Percentiles rank a stretch among this genome's conserved stretches.
phyloP scores from a whole-genome alignment of 2,888 invertebrate genomes.

The Caenorhabditis sp. region DNA sequence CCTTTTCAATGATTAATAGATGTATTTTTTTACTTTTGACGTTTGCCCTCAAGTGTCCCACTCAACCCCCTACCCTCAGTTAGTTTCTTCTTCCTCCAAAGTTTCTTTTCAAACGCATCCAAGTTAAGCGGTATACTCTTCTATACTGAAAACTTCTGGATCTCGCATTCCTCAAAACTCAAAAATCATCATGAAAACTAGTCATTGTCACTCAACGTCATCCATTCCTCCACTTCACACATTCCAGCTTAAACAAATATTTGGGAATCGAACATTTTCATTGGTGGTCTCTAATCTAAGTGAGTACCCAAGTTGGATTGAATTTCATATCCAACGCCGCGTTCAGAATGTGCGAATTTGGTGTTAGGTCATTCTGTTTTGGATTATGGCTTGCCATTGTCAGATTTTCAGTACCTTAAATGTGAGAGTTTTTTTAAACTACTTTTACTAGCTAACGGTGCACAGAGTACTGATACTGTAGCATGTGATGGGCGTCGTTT shows the following conservation, averaged over 20 bases:
- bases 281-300: constrained; percentile 51
- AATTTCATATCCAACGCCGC: constrained; percentile 38
- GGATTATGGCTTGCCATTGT: too few relatives aligned
- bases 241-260: constrained; percentile 44
- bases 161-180: background rate
- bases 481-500: too few relatives aligned
- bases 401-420: too few relatives aligned
- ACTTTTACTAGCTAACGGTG: too few relatives aligned
- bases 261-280: constrained; percentile 30
- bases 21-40: constrained; percentile 43
- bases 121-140: background rate
- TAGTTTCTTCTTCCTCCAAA: constrained; percentile 17
- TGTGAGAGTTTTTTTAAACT: too few relatives aligned
- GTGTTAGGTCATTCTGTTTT: constrained; percentile 2
- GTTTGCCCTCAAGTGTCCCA: constrained; percentile 49
- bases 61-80: constrained; percentile 1
- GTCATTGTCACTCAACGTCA: constrained; percentile 37
- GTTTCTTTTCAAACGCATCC: background rate
- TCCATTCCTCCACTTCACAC: background rate
- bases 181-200: background rate
- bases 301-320: constrained; percentile 43
- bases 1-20: constrained; percentile 63
- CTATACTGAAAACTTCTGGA: background rate
- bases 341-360: constrained; percentile 51
- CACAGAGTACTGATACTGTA: too few relatives aligned